These are phyloP conservation scores for Porites rus DNA, from an alignment of 92 coral and sea anemone species.

Conservation along the genomic window DNA sequence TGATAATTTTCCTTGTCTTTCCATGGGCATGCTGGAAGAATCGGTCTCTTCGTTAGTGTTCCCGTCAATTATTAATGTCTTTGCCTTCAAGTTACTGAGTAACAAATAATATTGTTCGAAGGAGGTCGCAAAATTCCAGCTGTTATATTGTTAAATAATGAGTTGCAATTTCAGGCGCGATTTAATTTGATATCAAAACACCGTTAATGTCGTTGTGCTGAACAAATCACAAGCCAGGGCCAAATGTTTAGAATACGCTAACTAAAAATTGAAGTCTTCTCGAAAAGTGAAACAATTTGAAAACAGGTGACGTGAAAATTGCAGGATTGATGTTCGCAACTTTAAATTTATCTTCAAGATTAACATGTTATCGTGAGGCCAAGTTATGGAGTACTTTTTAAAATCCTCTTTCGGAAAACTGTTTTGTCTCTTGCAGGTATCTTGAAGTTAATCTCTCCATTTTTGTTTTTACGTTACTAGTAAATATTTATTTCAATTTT, in stretches of 20 bases:
- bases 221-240: not conserved
- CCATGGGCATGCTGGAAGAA: no score
- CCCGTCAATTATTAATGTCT: constrained; percentile 12
- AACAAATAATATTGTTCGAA: not conserved
- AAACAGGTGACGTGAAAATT: not conserved
- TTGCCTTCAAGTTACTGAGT: not conserved
- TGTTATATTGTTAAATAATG: constrained; percentile 1
- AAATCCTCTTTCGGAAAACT: not conserved
- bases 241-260: not conserved
- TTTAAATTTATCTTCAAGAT: not conserved
- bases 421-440: constrained; percentile 12
- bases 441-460: not conserved
- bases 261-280: not conserved
- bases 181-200: not conserved
- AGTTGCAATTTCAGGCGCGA: not conserved
- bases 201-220: not conserved
- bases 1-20: no score
- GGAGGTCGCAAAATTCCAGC: not conserved
- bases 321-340: not conserved
- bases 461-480: not conserved
- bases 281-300: not conserved
- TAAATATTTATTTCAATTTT: not conserved
- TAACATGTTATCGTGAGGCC: not conserved
- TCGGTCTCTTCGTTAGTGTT: no score
- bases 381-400: not conserved